Base-by-base conservation (phyloP, 2,888 invertebrate genomes). In the Lysandra bellargus region DNA sequence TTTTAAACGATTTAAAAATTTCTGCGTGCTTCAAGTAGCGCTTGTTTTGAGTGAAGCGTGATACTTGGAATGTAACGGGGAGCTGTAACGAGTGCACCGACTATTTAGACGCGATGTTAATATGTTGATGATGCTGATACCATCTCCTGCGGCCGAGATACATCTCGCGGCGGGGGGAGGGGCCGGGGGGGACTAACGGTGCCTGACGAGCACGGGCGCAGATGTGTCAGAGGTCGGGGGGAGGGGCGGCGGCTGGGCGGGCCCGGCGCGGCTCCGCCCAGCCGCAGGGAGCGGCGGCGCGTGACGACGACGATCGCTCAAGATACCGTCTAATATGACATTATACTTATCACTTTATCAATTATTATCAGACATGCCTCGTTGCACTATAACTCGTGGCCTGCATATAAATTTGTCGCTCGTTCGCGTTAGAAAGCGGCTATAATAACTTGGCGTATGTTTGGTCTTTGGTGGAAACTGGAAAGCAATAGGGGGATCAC, bases 221-320 rank as follows among this genome's bases (percentile, higher is more conserved):
- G 64, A 37, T 69, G 17, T 69, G 69, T 69, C 69, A 69, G 69
- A 69, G 69, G 69, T 69, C 69, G 33, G 33, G 30, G 69, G 69
- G 69, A 17, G 69, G 69, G 69, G 69, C 33, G 4, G 14, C 69
- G 69, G 69, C 69, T 69, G 69, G 69, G 69, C 69, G 69, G 69
- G 5, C 14, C 61, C 5, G 33, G 14, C 1, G 69, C 17, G 5
- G 33, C 69, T 37, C 1, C 69, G 69, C 69, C 69, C 69, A 33
- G 14, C 14, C 1, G 33, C 69, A 33, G 33, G 14, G 33, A 33
- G 69, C 69, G 64, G 12, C 64, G 69, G 17, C 33, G 69, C 69
- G 69, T 69, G 69, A 69, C 69, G 69, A 37, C 69, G 33, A 30
- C 33, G 5, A 37, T 37, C 14, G 69, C 17, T 69, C 33, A 14